phyloP scores from a whole-genome alignment of 2,113 vertebrate species.

The Saguinus imperator region DNA sequence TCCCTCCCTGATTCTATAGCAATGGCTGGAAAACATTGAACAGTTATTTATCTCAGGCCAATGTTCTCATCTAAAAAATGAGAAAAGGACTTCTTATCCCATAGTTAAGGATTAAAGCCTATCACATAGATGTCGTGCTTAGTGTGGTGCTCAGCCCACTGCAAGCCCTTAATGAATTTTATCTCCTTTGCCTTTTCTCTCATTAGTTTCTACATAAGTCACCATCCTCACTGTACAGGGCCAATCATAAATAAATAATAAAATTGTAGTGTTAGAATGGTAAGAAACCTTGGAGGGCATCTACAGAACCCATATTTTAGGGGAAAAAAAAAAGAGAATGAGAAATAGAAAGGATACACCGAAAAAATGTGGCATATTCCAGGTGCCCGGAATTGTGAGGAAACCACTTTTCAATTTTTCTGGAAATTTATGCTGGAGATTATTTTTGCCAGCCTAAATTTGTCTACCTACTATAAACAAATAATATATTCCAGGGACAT shows the following conservation, averaged over 20 bases:
- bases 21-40: neutral
- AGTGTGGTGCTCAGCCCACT: neutral
- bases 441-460: neutral
- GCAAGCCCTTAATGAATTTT: neutral
- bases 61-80: neutral
- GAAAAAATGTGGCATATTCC: neutral
- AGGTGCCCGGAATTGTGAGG: neutral
- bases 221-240: neutral
- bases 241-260: neutral
- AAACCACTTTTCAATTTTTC: neutral
- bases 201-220: neutral
- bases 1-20: neutral
- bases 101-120: neutral
- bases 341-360: neutral
- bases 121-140: neutral
- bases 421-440: neutral
- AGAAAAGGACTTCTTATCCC: neutral
- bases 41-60: neutral
- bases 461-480: neutral
- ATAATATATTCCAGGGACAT: neutral
- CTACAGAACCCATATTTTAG: neutral
- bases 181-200: neutral
- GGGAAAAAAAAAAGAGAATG: neutral
- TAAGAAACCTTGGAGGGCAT: neutral
- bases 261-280: neutral